These are phyloP conservation scores for Callipepla squamata DNA, from an alignment of 2,113 vertebrate genomes.

Conservation along the genomic window DNA sequence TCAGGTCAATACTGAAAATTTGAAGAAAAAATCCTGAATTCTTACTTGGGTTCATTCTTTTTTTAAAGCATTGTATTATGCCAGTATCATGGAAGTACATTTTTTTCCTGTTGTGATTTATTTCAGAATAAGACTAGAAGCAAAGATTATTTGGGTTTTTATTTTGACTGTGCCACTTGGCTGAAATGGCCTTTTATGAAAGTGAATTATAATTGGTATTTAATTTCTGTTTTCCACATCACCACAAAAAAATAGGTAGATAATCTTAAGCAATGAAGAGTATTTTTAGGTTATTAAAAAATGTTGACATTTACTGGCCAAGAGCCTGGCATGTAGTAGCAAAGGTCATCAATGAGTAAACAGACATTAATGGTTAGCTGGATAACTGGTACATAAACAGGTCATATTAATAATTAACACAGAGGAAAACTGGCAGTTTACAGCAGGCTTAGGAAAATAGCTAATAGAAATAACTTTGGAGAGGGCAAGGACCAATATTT, in stretches of 20 bases:
- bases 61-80: background rate
- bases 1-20: conserved; percentile 35
- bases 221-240: background rate
- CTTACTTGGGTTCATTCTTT: background rate
- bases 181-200: background rate
- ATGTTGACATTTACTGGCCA: conserved; percentile 87
- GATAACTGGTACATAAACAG: conserved; percentile 92
- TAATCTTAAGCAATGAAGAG: conserved; percentile 21
- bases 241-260: conserved; percentile 10
- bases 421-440: conserved; percentile 73
- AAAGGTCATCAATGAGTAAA: conserved; percentile 97
- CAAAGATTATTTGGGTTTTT: background rate
- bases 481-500: conserved; percentile 79
- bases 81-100: background rate
- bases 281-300: conserved; percentile 59
- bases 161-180: background rate
- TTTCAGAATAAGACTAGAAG: background rate
- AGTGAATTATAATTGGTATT: background rate
- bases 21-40: background rate
- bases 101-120: background rate
- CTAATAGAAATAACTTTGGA: conserved; percentile 75
- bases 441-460: conserved; percentile 73
- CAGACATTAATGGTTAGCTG: conserved; percentile 99
- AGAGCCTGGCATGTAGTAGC: conserved; percentile 84
- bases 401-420: conserved; percentile 98